Evolutionary conservation across 2,113 vertebrate genomes (phyloP).

Genomic region (Monopterus albus): DNA sequence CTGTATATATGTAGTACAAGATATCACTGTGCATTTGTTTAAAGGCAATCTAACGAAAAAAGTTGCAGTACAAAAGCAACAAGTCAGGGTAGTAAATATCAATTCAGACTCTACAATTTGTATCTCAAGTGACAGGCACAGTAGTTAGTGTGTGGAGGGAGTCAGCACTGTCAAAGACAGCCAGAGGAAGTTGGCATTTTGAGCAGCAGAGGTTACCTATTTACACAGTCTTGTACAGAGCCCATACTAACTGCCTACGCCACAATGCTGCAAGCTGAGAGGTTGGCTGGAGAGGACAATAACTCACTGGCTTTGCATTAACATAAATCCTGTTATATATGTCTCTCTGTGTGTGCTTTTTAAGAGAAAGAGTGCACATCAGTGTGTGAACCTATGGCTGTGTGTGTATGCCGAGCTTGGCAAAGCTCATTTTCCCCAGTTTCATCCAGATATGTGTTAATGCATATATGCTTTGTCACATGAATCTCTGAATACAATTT

Average conservation of each 20-base stretch:
- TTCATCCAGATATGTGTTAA: slow-evolving; percentile 21
- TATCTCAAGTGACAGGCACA: slow-evolving; percentile 51
- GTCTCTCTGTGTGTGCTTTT: slow-evolving; percentile 5
- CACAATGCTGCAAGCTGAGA: slow-evolving; percentile 56
- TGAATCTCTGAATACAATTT: slow-evolving; percentile 1
- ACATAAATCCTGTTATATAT: slow-evolving; percentile 46
- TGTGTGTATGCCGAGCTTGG: slow-evolving; percentile 3
- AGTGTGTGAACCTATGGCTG: slow-evolving; percentile 2
- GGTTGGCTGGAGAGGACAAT: slow-evolving; percentile 60
- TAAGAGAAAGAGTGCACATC: neutral
- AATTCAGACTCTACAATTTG: slow-evolving; percentile 40
- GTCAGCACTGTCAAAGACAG: slow-evolving; percentile 45
- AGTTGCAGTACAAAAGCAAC: slow-evolving; percentile 13
- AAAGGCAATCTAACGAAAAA: neutral
- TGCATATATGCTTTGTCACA: slow-evolving; percentile 7
- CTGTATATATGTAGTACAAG: neutral
- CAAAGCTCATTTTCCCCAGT: slow-evolving; percentile 4
- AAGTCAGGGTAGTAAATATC: slow-evolving; percentile 43
- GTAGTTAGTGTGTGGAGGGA: slow-evolving; percentile 58
- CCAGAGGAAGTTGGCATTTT: slow-evolving; percentile 68
- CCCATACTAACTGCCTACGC: slow-evolving; percentile 62
- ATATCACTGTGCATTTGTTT: slow-evolving; percentile 22
- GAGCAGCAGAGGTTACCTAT: slow-evolving; percentile 68
- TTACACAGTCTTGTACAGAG: slow-evolving; percentile 62
- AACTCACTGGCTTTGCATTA: slow-evolving; percentile 57